Base-by-base conservation (phyloP, 92 coral and sea anemone species). In the Actinostola sp. region DNA sequence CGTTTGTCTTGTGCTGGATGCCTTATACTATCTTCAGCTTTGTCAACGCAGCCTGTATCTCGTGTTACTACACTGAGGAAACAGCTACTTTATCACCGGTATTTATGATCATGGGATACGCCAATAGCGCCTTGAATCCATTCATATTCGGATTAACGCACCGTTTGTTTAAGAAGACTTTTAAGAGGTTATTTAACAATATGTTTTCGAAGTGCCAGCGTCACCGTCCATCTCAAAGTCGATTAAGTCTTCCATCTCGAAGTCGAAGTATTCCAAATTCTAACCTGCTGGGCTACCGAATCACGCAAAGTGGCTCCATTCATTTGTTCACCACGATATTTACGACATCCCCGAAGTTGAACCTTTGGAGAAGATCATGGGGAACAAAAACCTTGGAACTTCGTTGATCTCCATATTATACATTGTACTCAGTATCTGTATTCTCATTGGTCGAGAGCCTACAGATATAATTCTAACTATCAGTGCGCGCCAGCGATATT, bases 1-100 rank as follows among this genome's bases (percentile, higher is more conserved):
- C 87, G 56, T 82, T 75, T 31, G 67, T 57, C 4, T 21, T 72
- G 26, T 74, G 82, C 57, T 82, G 87, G 87, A 70, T 74, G 36
- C 87, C 82, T 19, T 31, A 46, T 34, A 66, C 87, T 8, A 26
- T 67, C 17, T 57, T 65, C 38, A 82, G 87, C 19, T 66, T 82
- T 3, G 44, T 35, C n/a, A 17, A 4, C 16, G 15, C 14, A n/a
- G 48, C 74, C 21, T 80, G 80, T 43, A 3, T 0, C 1, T 17
- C 38, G 0, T 80, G 80, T 62, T 27, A 8, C 20, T 8, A 63
- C 57, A 49, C 79, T 23, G 14, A 31, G 0, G 54, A 32, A 31
- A 67, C 24, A 2, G 21, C 24, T 3, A 17, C 58, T 26, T 9
- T 72, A 23, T 13, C 27, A 31, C 29, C 61, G 25, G 8, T 70